phyloP scores from a whole-genome alignment of 2,797 vertebrate species.

The Arremon brunneinucha region DNA sequence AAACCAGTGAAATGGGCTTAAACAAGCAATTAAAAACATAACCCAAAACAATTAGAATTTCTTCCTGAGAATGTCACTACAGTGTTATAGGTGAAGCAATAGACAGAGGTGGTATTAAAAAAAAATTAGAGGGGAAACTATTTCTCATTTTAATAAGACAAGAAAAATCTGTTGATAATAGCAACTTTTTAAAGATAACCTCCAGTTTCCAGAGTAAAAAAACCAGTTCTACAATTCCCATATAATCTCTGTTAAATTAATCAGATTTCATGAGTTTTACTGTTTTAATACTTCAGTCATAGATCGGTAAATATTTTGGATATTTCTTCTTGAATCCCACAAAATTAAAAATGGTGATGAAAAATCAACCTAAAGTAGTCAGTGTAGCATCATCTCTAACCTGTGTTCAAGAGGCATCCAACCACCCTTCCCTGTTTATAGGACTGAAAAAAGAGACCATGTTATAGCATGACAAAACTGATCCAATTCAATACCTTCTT shows the following conservation, averaged over 20 bases:
- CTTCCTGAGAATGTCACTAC: neutral
- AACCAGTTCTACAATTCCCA: neutral
- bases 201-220: neutral
- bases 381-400: neutral
- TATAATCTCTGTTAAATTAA: neutral
- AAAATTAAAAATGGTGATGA: neutral
- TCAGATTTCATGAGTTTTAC: neutral
- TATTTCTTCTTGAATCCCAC: neutral
- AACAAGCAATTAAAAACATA: neutral
- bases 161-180: neutral
- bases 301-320: neutral
- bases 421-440: neutral
- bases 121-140: neutral
- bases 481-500: neutral
- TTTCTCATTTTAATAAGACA: neutral
- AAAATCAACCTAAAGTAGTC: neutral
- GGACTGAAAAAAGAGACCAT: neutral
- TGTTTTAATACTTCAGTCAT: neutral
- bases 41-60: neutral
- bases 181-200: neutral
- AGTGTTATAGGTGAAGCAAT: neutral
- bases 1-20: neutral
- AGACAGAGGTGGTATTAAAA: neutral
- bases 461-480: neutral
- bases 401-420: neutral